Base-by-base conservation (phyloP, 2,113 vertebrate species). In the Cervus canadensis region DNA sequence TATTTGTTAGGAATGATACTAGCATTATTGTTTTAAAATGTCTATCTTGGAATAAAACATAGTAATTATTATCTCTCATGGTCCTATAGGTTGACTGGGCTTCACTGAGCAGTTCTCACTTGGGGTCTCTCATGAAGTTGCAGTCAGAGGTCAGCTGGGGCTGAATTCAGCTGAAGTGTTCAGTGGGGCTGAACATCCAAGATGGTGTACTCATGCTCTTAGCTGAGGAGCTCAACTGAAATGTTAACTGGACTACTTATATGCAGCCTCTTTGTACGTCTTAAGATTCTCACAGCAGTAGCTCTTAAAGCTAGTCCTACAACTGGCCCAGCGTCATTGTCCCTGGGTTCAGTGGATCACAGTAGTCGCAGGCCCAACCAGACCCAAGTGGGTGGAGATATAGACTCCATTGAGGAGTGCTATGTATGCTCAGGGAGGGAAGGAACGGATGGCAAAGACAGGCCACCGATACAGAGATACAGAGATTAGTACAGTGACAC, bases 241-340 rank as follows among this genome's bases (percentile, higher is more conserved):
- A 71, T 76, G 48, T 28, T 23, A 67, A 48, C 43, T 74, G 36
- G 62, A 33, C 56, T 56, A 59, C 48, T 6, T 43, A 7, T 59
- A 23, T 2, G 15, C 3, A 45, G 15, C 9, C 16, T 60, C 89
- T 90, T 60, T 16, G 6, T 36, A 23, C 28, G 28, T 67, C 71
- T 87, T 45, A 43, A 54, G 40, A n/a, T 92, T 96, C 64, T 90
- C 85, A 62, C 50, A 88, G 48, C 50, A 60, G 43, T 48, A 43
- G 43, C 16, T 56, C 62, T 64, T 78, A 87, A 91, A 88, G 17
- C 40, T 9, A 81, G 25, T 48, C 62, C 36, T 52, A 57, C 28
- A 40, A 92, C 90, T 59, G 48, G 56, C 83, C 54, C 82, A 40
- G 52, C 1, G 0, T 50, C 48, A 48, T 14, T 40, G 23, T 30